Evolutionary conservation across 2,113 vertebrate species (phyloP), one percentile per base, ranked within the genome.

Genomic region (Hemicordylus capensis): DNA sequence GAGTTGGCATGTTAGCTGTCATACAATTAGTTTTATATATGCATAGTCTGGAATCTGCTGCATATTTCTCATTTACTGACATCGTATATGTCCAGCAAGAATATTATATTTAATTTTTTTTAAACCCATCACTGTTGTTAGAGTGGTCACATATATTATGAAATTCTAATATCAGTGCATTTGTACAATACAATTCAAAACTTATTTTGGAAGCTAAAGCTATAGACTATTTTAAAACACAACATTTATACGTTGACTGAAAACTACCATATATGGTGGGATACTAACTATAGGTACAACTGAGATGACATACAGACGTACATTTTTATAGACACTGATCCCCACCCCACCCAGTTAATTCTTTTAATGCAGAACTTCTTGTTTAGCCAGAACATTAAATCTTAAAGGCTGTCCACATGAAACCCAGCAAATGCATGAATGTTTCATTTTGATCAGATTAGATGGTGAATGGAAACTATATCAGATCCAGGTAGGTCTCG

Each of bases 361-460:
- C 86, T 89, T 77, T 66, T 87, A 77, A 88, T 82, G 89, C 73
- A 93, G 85, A 90, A 86, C 82, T 83, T 83, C 90, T 82, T 76
- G 89, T 85, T 89, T 89, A 54, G 24, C 78, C 80, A 86, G 44
- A 75, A 54, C 88, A 83, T 94, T 93, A 93, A 80, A 89, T 87
- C 88, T 94, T 89, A 93, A 94, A 82, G 42, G 34, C 26, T 87
- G 19, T 87, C 42, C 37, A 11, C 82, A 67, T 74, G 69, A 76
- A 46, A 86, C 66, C 84, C 73, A 67, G 87, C 78, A 83, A 93
- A 78, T 85, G 61, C 90, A 93, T 91, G 81, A 92, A 87, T 88
- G 83, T 91, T 93, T 79, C 84, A 94, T 93, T 95, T 91, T n/a
- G 90, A 89, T 64, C 76, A 84, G 82, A 51, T 88, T 89, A 87